A percentile compares a stretch with the other conserved stretches of the same genome.
Conservation (phyloP, 2,797 vertebrate species). For the Petrocephalus schoutedeni region DNA sequence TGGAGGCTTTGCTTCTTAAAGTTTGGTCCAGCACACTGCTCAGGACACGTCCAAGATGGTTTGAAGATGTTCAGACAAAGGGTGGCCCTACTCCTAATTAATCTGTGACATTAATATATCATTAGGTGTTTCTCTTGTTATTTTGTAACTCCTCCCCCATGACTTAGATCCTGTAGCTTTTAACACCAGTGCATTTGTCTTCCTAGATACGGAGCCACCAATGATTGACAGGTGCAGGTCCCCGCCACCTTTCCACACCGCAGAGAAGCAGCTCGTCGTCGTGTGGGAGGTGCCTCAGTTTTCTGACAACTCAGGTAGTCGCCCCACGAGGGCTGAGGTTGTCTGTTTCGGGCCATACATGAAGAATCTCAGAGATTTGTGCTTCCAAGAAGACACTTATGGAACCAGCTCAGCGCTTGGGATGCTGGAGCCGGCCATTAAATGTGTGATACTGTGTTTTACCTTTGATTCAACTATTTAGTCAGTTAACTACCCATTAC, state of each 20-base stretch:
- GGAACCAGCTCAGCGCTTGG: not conserved
- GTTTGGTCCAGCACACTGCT: not conserved
- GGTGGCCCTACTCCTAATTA: not conserved
- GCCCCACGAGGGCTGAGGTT: too few relatives aligned
- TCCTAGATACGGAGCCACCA: conserved; percentile 81
- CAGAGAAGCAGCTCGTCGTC: conserved; percentile 61
- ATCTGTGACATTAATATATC: not conserved
- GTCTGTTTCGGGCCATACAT: not conserved
- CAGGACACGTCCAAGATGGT: not conserved
- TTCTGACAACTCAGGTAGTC: conserved; percentile 88
- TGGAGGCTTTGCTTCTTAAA: not conserved
- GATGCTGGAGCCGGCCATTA: not conserved
- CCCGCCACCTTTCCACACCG: conserved; percentile 71
- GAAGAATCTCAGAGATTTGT: not conserved
- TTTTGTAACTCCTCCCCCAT: not conserved
- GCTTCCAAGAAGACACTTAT: not conserved
- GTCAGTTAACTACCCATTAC: too few relatives aligned
- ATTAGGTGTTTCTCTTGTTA: not conserved
- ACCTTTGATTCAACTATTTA: not conserved
- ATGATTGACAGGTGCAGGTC: conserved; percentile 92
- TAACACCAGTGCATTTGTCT: conserved; percentile 28
- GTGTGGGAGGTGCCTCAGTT: conserved; percentile 91
- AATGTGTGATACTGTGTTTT: not conserved
- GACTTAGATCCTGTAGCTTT: not conserved
- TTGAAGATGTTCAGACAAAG: not conserved